Base-by-base conservation (phyloP, 1,140 invertebrate species). In the Wasmannia auropunctata region DNA sequence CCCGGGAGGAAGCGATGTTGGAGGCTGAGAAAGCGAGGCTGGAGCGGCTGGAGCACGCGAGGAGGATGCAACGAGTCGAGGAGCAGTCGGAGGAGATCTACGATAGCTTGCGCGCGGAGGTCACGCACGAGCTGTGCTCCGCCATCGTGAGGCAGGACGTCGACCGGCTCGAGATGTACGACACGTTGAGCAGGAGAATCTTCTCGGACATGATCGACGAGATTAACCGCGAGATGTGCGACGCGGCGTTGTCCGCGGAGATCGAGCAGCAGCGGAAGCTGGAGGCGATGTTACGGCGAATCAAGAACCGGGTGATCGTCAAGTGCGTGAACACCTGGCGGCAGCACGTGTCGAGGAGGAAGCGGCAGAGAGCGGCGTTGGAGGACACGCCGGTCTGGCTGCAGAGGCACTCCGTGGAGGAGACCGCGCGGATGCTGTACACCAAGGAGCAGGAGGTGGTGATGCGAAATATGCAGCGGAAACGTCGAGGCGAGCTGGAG, bases 351-450 rank as follows among this genome's bases (percentile, higher is more conserved):
- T 56, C 70, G 7, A 95, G 92, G 22, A 93, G 92, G 25, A 94
- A 92, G 76, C 80, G 72, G 87, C 95, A 95, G 85, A 94, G 88
- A 86, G 93, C 91, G 74, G 94, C 96, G 11, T 91, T 97, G 46
- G 96, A 97, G 85, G 95, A 95, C 77, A 96, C 96, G 8, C 96
- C 97, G 0, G 94, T 96, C 22, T 97, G 96, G 96, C 89, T 97
- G 25, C 93, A 96, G 56, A 93, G 93, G 11, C 93, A 94, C 19
- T 95, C 95, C 58, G 92, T 96, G 0, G 76, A 93, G 6, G 94
- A 96, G 80, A 96, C 96, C 91, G 96, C 96, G 11, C 89, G 88
- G 14, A 93, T 93, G 86, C 88, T 97, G 1, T 95, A 95, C 62
- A 91, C 94, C 34, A 87, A 95, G 2, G 94, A 95, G 31, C 96